phyloP scores from a whole-genome alignment of 2,797 vertebrate genomes.

The Monodelphis domestica region DNA sequence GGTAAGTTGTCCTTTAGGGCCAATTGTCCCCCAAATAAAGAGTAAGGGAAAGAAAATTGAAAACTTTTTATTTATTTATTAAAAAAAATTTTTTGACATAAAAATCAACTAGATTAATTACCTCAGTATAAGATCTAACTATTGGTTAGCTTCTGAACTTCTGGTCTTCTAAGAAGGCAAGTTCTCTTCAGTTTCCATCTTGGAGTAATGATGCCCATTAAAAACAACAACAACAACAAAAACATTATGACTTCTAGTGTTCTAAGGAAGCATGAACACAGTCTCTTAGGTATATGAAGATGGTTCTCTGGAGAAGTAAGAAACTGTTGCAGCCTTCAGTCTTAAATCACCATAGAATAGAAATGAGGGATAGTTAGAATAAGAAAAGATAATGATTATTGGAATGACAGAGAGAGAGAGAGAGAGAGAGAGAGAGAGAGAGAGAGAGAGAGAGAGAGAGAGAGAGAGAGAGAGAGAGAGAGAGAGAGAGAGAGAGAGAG shows the following conservation, averaged over 20 bases:
- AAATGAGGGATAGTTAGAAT: not conserved
- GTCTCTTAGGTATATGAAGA: not conserved
- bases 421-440: too few relatives aligned
- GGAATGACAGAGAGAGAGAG: not conserved
- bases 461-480: too few relatives aligned
- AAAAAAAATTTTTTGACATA: not conserved
- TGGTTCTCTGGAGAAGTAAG: not conserved
- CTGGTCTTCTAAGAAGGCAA: not conserved
- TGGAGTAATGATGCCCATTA: not conserved
- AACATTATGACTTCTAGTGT: not conserved
- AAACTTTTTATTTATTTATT: too few relatives aligned
- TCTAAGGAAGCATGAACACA: not conserved
- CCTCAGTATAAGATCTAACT: not conserved
- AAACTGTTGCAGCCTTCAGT: not conserved
- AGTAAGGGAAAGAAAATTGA: not conserved
- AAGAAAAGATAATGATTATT: constrained; percentile 1
- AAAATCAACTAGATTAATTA: not conserved
- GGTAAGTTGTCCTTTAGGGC: not conserved
- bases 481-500: too few relatives aligned
- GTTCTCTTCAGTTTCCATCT: not conserved
- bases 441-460: too few relatives aligned
- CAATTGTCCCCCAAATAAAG: not conserved
- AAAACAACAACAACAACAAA: too few relatives aligned
- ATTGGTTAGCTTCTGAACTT: not conserved
- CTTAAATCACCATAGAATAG: not conserved